Evolutionary conservation across 2,113 vertebrate species (phyloP), one percentile per base, ranked within the genome.

Genomic region (Polypterus bichir): DNA sequence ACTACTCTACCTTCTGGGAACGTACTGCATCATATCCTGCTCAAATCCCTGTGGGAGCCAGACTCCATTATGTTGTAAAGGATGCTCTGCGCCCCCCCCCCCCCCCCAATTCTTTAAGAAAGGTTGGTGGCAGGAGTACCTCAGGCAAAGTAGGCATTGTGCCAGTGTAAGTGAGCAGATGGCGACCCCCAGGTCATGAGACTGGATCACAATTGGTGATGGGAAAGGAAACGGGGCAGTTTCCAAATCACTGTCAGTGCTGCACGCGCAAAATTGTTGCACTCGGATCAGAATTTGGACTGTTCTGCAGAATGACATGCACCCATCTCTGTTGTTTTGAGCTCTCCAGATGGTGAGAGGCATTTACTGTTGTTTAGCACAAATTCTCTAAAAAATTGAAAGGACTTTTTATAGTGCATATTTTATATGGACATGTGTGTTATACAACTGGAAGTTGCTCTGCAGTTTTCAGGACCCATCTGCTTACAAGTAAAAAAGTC

Each of bases 131-230:
- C 79, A 79, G 27, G 27, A 27, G 73, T 76, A 78, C 76, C 79
- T 78, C 73, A 69, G 79, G 76, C 77, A 78, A 79, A 76, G 74
- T 79, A 73, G 82, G 79, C 79, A 85, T 80, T 79, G 78, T 82
- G 79, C 80, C 81, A 84, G 74, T 77, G 79, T 76, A 80, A 78
- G 79, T 74, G 79, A 83, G 78, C 84, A 86, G 83, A 85, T 86
- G 81, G 82, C 84, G 81, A 84, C 83, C 84, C n/a, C 6, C 64
- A 69, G 80, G 84, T 88, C 83, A 88, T 80, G 74, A 79, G 84
- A 83, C 80, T 81, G 77, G 75, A 76, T 81, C 80, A 62, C 65
- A 58, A 27, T 8, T 4, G 56, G 71, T 75, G 75, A 80, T 79
- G 77, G 79, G 77, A 77, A 79, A 80, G 80, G 80, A 80, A 81